Conservation (phyloP, 2,888 invertebrate genomes). For the Prenolepis imparis region DNA sequence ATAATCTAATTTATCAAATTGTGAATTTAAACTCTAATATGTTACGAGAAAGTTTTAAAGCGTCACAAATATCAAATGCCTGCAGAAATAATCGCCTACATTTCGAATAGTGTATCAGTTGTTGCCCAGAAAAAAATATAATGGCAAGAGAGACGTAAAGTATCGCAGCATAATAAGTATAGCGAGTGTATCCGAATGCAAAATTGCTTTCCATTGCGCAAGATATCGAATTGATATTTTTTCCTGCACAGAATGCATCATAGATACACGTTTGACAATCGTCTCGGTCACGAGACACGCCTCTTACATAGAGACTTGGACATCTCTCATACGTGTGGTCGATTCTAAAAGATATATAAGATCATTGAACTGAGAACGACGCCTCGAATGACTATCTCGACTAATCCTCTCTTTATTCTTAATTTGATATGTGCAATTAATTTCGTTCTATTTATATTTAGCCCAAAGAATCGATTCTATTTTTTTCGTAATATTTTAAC, state of each 20-base stretch:
- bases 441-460: neutral
- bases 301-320: slow-evolving; percentile 33
- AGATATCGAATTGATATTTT: slow-evolving; percentile 36
- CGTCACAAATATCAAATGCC: neutral
- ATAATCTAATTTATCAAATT: neutral
- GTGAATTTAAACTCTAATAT: neutral
- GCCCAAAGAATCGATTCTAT: neutral
- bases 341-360: neutral
- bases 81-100: neutral
- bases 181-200: slow-evolving; percentile 3
- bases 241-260: slow-evolving; percentile 20
- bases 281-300: slow-evolving; percentile 60
- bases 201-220: neutral
- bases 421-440: neutral
- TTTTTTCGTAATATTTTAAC: neutral
- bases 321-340: slow-evolving; percentile 6
- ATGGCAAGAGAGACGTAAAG: neutral
- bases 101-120: neutral
- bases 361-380: slow-evolving; percentile 5
- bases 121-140: neutral
- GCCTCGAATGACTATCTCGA: neutral
- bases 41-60: neutral
- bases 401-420: neutral
- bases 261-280: slow-evolving; percentile 45
- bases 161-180: neutral